These are phyloP conservation scores for Ptychoptera contaminata DNA, from an alignment of 2,888 invertebrate species.

Conservation along the genomic window DNA sequence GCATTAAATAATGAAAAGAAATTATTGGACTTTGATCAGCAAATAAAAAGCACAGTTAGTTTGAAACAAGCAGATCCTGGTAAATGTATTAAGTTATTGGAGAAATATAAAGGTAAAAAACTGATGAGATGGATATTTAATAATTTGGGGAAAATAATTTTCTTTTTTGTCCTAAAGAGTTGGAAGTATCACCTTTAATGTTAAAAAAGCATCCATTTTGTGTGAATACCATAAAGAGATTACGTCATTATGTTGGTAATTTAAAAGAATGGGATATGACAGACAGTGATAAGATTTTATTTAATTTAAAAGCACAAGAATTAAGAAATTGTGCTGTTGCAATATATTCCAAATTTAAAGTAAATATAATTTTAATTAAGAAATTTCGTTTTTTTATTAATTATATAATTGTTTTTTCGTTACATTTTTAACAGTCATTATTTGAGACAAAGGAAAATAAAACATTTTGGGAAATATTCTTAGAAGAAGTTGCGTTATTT, in stretches of 20 bases:
- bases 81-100: constrained; percentile 50
- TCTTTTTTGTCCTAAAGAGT: too few relatives aligned
- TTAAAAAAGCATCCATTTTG: constrained; percentile 65
- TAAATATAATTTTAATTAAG: too few relatives aligned
- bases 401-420: constrained; percentile 1
- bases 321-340: constrained; percentile 54
- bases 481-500: constrained; percentile 48
- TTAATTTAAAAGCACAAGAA: constrained; percentile 48
- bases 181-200: constrained; percentile 46
- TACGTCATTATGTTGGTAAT: constrained; percentile 68
- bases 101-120: constrained; percentile 36
- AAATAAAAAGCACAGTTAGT: constrained; percentile 49
- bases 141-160: too few relatives aligned
- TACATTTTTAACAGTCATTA: constrained; percentile 33
- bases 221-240: constrained; percentile 59
- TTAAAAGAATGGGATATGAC: constrained; percentile 52
- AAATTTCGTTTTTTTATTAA: too few relatives aligned
- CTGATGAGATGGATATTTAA: too few relatives aligned
- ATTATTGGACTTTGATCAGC: constrained; percentile 45
- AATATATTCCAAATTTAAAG: constrained; percentile 25
- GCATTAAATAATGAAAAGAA: constrained; percentile 39
- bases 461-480: constrained; percentile 58
- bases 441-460: constrained; percentile 45
- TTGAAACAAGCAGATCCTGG: constrained; percentile 56
- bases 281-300: constrained; percentile 42